Evolutionary conservation across 2,113 vertebrate species (phyloP).

Genomic region (Gallinago undulata): DNA sequence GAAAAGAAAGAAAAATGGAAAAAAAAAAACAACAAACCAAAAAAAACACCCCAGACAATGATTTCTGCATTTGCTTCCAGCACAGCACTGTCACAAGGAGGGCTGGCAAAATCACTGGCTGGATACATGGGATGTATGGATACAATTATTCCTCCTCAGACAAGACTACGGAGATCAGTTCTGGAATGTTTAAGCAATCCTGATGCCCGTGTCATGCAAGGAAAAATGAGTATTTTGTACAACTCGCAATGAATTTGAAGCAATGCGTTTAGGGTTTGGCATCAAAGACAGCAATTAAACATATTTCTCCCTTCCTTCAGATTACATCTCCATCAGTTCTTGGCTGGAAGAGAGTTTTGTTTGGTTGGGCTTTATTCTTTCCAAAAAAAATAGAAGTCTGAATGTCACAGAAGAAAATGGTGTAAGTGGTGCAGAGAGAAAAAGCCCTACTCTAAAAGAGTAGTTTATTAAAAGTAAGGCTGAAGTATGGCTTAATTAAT

Average conservation of each 20-base stretch:
- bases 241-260: background rate
- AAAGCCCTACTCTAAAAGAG: background rate
- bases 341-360: background rate
- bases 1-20: background rate
- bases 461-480: background rate
- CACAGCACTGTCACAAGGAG: background rate
- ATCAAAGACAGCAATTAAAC: background rate
- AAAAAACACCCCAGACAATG: background rate
- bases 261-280: slow-evolving; percentile 1
- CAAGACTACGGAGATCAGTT: background rate
- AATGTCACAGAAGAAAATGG: background rate
- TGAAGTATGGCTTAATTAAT: background rate
- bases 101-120: background rate
- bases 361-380: background rate
- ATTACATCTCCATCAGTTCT: background rate
- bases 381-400: background rate
- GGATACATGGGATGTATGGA: background rate
- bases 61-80: background rate
- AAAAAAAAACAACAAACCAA: background rate
- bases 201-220: background rate
- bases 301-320: background rate
- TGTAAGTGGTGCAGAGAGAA: background rate
- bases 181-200: background rate
- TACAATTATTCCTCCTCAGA: background rate
- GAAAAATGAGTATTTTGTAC: background rate